Percentiles rank a stretch among this genome's conserved stretches.
These are phyloP conservation scores for Crenuchus spilurus DNA, from an alignment of 2,797 vertebrate species.

Conservation along the genomic window DNA sequence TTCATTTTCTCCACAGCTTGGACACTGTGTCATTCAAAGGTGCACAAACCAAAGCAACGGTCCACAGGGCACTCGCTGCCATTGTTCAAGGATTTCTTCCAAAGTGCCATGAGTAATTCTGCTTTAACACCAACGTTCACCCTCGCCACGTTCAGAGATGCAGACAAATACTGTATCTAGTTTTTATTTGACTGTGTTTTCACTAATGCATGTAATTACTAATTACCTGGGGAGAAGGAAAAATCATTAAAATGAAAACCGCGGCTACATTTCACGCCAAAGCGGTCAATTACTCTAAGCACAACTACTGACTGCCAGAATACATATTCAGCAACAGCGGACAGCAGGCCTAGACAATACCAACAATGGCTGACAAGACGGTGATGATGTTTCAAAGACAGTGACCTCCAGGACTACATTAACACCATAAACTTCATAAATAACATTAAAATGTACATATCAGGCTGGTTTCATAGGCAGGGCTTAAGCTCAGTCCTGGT, in stretches of 20 bases:
- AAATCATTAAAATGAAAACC: slow-evolving; percentile 40
- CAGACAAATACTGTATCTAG: slow-evolving; percentile 16
- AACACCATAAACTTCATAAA: no score
- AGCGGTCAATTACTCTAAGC: not conserved
- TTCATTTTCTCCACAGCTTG: slow-evolving; percentile 14
- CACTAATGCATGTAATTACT: slow-evolving; percentile 46
- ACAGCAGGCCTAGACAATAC: no score
- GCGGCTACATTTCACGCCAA: not conserved
- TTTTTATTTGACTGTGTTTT: slow-evolving; percentile 12
- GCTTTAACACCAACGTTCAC: not conserved
- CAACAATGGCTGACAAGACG: no score
- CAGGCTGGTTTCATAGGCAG: no score
- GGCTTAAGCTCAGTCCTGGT: no score
- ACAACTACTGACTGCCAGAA: slow-evolving; percentile 4
- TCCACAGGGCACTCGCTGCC: not conserved
- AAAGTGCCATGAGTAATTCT: not conserved
- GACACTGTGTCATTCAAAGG: not conserved
- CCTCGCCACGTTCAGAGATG: not conserved
- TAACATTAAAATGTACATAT: no score
- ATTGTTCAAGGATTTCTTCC: not conserved
- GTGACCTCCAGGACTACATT: no score
- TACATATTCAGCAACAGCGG: slow-evolving; percentile 16
- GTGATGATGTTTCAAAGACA: no score
- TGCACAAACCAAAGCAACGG: slow-evolving; percentile 13
- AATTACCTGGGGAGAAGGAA: slow-evolving; percentile 26